A percentile compares a stretch with the other conserved stretches of the same genome.
Evolutionary conservation across 2,797 vertebrate species (phyloP).

Genomic region (Bradypus variegatus): DNA sequence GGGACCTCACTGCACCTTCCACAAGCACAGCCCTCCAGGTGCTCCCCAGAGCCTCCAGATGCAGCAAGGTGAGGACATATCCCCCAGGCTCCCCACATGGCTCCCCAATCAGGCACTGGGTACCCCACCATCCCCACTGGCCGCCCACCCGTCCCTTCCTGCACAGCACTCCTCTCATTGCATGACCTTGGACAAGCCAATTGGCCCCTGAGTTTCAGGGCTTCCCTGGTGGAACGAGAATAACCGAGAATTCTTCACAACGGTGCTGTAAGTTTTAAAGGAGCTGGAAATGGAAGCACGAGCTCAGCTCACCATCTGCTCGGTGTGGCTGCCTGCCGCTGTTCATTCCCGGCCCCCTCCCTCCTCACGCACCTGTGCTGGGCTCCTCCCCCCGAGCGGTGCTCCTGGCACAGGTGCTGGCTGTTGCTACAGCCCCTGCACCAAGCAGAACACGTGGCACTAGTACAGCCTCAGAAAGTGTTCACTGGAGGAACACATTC

Average conservation of each 20-base stretch:
- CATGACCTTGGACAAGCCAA: background rate
- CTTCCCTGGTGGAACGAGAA: background rate
- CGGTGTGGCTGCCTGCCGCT: background rate
- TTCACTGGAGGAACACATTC: too few relatives aligned
- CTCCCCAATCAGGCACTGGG: background rate
- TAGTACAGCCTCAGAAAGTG: too few relatives aligned
- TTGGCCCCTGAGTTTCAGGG: background rate
- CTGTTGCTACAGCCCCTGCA: background rate
- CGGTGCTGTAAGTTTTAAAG: background rate
- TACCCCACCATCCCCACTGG: background rate
- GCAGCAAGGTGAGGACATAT: background rate
- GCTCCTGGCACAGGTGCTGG: background rate
- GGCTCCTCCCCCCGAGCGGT: too few relatives aligned
- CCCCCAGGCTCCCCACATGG: background rate
- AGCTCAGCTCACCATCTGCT: background rate
- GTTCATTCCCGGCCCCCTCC: background rate
- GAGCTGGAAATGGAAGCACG: background rate
- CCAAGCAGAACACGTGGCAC: background rate
- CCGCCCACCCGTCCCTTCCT: background rate
- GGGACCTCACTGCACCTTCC: background rate
- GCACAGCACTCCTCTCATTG: too few relatives aligned
- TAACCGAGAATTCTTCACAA: background rate
- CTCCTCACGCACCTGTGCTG: background rate
- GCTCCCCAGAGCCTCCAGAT: background rate
- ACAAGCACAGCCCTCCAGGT: background rate